Percentiles rank a stretch among this genome's conserved stretches.
phyloP scores from a whole-genome alignment of 2,113 vertebrate genomes.

The Eptatretus burgeri region DNA sequence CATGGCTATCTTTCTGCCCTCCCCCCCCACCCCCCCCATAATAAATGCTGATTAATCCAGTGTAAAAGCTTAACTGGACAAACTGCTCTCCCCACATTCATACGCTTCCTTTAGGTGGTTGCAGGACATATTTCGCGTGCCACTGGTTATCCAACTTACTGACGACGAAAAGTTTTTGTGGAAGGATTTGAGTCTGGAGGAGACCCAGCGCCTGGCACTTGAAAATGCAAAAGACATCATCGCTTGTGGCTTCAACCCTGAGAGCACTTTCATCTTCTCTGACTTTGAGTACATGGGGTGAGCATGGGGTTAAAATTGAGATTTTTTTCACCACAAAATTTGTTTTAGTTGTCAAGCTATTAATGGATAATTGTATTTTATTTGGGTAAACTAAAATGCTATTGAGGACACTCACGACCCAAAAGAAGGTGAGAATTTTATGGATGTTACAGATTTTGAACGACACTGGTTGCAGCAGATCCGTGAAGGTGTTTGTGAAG shows the following conservation, averaged over 20 bases:
- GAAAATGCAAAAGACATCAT: constrained; percentile 90
- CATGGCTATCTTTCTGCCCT: neutral
- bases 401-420: too few relatives aligned
- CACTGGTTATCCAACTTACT: constrained; percentile 66
- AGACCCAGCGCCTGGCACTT: constrained; percentile 33
- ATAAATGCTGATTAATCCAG: neutral
- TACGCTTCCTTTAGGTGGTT: constrained; percentile 34
- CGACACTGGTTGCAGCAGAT: too few relatives aligned
- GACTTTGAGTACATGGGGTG: constrained; percentile 91
- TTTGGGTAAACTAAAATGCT: too few relatives aligned
- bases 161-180: constrained; percentile 95
- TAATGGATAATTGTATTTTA: too few relatives aligned
- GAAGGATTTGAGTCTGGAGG: constrained; percentile 66
- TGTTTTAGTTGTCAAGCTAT: too few relatives aligned
- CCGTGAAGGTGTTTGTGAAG: too few relatives aligned
- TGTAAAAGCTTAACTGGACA: too few relatives aligned
- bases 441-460: too few relatives aligned
- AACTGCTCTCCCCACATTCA: neutral
- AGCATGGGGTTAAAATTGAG: too few relatives aligned
- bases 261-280: constrained; percentile 94
- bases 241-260: constrained; percentile 68
- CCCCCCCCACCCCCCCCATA: neutral
- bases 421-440: too few relatives aligned
- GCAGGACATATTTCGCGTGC: constrained; percentile 68
- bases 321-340: too few relatives aligned